Base-by-base conservation (phyloP, 2,888 invertebrate genomes). In the Acleris emargana region DNA sequence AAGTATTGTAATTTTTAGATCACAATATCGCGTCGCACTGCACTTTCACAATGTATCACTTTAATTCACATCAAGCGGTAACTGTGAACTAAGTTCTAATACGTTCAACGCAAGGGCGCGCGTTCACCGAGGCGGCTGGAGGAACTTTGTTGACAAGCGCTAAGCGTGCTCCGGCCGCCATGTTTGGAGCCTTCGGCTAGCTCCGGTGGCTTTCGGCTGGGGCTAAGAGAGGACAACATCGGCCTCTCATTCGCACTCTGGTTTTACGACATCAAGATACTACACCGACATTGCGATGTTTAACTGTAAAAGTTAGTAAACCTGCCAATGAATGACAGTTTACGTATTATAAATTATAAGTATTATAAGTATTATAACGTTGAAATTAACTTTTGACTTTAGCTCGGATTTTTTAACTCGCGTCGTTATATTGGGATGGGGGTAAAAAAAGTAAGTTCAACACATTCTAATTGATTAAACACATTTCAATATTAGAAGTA, bases 131-230 rank as follows among this genome's bases (percentile, higher is more conserved):
- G 75, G 77, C 71, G 69, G 81, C 78, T 83, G 80, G 76, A 80
- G 80, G 86, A 83, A 87, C 84, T 89, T 91, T 91, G 91, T 91
- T 91, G 91, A 91, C 91, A 91, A 89, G 87, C 89, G 81, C 64
- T 72, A 74, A 81, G 78, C 83, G 81, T 83, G 80, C 78, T 77
- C 77, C 73, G 75, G 79, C 79, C 80, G 89, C 91, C 90, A 90
- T 91, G 69, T 89, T 89, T 77, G 73, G 79, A 76, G 69, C 75
- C 84, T 83, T 91, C 91, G 91, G 82, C 70, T 66, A 68, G 76
- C 76, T 82, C 83, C 91, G 91, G 63, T 61, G 17, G 17, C 59
- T 69, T 71, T 91, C 82, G 82, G 71, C 25, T 45, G 16, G 50
- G 63, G 72, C 73, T 76, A 78, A 62, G 20, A 18, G 18, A 49